Conservation (phyloP, 2,113 vertebrate genomes). For the Lepus americanus region DNA sequence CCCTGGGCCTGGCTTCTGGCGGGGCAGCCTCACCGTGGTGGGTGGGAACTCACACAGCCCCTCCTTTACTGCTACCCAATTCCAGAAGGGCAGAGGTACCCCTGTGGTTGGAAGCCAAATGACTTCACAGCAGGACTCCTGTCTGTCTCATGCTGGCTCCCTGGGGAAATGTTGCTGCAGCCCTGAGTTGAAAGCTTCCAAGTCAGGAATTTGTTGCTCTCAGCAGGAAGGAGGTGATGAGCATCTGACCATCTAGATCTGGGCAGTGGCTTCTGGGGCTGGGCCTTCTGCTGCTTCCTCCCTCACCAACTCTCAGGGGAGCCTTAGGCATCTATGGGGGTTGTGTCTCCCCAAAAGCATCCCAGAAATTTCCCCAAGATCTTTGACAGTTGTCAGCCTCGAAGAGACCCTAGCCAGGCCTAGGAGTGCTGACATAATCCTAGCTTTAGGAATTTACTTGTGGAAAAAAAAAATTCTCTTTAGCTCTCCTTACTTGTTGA, state of each 20-base stretch:
- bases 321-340: neutral
- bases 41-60: accelerated
- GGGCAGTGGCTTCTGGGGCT: neutral
- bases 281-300: neutral
- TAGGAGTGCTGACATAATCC: neutral
- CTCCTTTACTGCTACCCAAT: neutral
- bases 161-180: neutral
- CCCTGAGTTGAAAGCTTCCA: neutral
- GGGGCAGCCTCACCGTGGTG: neutral
- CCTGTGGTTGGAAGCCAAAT: neutral
- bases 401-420: neutral
- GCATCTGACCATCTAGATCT: neutral
- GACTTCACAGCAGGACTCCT: neutral
- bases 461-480: neutral
- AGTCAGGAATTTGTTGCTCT: neutral
- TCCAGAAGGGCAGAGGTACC: neutral
- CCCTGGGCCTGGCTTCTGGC: neutral
- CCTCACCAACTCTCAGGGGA: neutral
- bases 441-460: neutral
- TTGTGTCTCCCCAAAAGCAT: neutral
- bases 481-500: neutral
- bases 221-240: neutral
- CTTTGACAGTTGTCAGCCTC: neutral
- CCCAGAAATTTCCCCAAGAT: neutral
- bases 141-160: neutral